A percentile compares a stretch with the other conserved stretches of the same genome.
Evolutionary conservation across 2,797 vertebrate species (phyloP).

Genomic region (Typhlichthys subterraneus): DNA sequence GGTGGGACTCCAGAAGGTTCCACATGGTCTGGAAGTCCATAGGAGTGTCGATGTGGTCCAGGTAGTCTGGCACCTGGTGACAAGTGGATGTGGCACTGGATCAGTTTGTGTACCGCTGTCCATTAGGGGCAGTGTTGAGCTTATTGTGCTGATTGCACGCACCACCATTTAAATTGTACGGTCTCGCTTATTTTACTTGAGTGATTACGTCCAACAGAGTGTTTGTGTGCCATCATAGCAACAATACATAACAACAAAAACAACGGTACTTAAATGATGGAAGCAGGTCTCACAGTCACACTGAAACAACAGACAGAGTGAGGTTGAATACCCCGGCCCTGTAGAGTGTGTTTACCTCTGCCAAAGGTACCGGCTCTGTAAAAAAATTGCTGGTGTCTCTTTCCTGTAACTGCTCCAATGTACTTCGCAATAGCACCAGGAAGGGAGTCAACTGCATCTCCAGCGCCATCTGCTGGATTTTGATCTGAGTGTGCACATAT

Average conservation of each 20-base stretch:
- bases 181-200: too few species aligned
- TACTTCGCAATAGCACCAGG: slow-evolving; percentile 93
- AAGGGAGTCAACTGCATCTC: slow-evolving; percentile 98
- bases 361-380: slow-evolving; percentile 94
- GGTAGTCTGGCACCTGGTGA: slow-evolving; percentile 92
- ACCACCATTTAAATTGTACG: neutral
- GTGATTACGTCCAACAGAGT: neutral
- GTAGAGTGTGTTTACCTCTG: slow-evolving; percentile 83
- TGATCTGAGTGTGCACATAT: slow-evolving; percentile 83
- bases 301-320: neutral
- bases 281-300: neutral
- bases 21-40: slow-evolving; percentile 99
- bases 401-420: slow-evolving; percentile 94
- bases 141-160: neutral
- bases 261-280: too few species aligned
- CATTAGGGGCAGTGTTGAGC: too few species aligned
- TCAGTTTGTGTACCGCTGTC: neutral
- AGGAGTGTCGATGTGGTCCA: slow-evolving; percentile 97
- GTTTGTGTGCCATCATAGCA: neutral
- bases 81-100: too few species aligned
- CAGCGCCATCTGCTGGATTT: slow-evolving; percentile 94
- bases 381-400: slow-evolving; percentile 98
- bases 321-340: too few species aligned
- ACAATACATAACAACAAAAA: too few species aligned
- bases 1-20: slow-evolving; percentile 92